Evolutionary conservation across 2,888 invertebrate species (phyloP).

Genomic region (Synanthedon myopaeformis): DNA sequence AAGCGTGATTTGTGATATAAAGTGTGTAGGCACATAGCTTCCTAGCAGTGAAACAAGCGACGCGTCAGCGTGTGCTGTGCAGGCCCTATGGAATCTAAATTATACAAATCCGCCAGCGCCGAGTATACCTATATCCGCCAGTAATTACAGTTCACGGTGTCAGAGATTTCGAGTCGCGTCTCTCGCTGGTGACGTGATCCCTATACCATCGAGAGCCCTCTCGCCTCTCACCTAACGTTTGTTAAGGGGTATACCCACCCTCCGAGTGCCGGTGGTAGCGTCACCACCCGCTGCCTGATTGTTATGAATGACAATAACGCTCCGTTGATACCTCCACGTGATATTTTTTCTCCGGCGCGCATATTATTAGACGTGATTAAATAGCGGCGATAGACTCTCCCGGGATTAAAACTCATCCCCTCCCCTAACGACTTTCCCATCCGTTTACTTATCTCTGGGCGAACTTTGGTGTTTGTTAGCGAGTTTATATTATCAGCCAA

Average conservation of each 20-base stretch:
- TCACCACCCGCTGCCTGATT: slow-evolving; percentile 14
- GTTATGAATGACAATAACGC: slow-evolving; percentile 68
- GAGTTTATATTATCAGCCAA: slow-evolving; percentile 49
- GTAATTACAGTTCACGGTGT: slow-evolving; percentile 16
- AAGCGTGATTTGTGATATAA: no score
- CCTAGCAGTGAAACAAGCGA: slow-evolving; percentile 1
- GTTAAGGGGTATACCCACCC: slow-evolving; percentile 5
- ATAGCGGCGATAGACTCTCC: slow-evolving; percentile 43
- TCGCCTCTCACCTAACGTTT: slow-evolving; percentile 9
- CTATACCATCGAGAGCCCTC: slow-evolving; percentile 40
- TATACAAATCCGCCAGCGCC: slow-evolving; percentile 20
- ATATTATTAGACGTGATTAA: slow-evolving; percentile 64
- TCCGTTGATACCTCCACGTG: slow-evolving; percentile 47
- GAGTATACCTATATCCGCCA: background rate
- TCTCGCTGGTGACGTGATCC: slow-evolving; percentile 32
- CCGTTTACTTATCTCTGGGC: slow-evolving; percentile 49
- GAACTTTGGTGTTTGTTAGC: slow-evolving; percentile 38
- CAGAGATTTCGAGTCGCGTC: slow-evolving; percentile 13
- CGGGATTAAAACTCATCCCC: slow-evolving; percentile 45
- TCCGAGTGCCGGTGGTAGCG: slow-evolving; percentile 3
- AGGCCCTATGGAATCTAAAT: slow-evolving; percentile 28
- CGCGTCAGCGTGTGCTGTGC: slow-evolving; percentile 6
- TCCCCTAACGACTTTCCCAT: slow-evolving; percentile 48
- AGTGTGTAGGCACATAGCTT: no score
- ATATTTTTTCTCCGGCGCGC: slow-evolving; percentile 54